Conservation (phyloP, 2,888 invertebrate species). For the Oxytorus armatus region DNA sequence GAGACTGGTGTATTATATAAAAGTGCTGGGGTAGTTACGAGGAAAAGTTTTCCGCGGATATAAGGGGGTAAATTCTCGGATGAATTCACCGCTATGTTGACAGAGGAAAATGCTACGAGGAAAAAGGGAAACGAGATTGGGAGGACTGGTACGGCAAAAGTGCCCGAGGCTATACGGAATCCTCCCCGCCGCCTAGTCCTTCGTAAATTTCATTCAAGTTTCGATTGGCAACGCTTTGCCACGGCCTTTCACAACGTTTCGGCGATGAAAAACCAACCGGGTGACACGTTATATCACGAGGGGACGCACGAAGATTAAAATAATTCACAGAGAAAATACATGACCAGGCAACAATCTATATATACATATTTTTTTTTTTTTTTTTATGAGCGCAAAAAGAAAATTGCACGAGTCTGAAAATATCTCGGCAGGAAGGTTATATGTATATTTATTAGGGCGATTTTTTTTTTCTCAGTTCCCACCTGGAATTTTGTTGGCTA, state of each 20-base stretch:
- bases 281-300: constrained; percentile 25
- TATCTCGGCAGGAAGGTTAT: too few relatives aligned
- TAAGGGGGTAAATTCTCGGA: neutral
- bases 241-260: neutral
- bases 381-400: too few relatives aligned
- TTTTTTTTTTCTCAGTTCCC: too few relatives aligned
- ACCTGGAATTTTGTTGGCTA: too few relatives aligned
- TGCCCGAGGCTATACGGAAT: neutral
- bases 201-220: constrained; percentile 51
- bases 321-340: too few relatives aligned
- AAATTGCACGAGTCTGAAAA: too few relatives aligned
- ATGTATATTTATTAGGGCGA: too few relatives aligned
- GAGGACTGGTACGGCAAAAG: constrained; percentile 2
- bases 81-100: neutral
- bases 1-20: too few relatives aligned
- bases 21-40: too few relatives aligned
- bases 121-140: constrained; percentile 32
- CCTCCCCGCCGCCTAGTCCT: constrained; percentile 21
- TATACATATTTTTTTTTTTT: too few relatives aligned
- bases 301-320: neutral
- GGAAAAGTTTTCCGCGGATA: neutral
- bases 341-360: too few relatives aligned
- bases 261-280: neutral
- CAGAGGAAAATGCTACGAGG: constrained; percentile 16
- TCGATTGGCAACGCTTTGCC: constrained; percentile 37